Evolutionary conservation across 2,113 vertebrate genomes (phyloP).

Genomic region (Ursus arctos): DNA sequence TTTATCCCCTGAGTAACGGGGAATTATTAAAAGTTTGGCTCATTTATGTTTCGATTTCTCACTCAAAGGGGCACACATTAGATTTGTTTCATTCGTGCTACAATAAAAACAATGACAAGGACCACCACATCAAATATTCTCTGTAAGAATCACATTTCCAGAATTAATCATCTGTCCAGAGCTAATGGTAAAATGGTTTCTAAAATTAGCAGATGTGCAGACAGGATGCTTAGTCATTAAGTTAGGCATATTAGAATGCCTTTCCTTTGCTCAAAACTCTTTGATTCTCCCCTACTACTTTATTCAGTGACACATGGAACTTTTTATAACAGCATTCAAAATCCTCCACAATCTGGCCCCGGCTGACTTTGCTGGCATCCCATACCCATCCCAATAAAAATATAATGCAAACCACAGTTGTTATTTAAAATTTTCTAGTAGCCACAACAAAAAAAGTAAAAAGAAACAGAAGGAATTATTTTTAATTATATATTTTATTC

Average conservation of each 20-base stretch:
- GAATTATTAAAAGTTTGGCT: background rate
- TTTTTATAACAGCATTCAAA: background rate
- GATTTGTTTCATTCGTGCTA: background rate
- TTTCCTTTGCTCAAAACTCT: background rate
- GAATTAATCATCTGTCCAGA: too few relatives aligned
- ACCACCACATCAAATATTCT: background rate
- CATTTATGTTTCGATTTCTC: background rate
- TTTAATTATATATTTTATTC: conserved; percentile 2
- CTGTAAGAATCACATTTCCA: background rate
- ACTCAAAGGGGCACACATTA: background rate
- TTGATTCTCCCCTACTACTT: background rate
- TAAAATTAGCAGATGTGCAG: background rate
- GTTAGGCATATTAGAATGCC: background rate
- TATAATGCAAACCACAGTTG: background rate
- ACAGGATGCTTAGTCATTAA: background rate
- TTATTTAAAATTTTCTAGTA: background rate
- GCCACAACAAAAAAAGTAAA: background rate
- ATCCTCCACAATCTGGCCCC: background rate
- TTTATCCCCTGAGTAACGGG: background rate
- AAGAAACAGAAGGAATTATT: background rate
- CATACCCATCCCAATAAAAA: background rate
- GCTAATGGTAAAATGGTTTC: background rate
- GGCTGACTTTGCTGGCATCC: background rate
- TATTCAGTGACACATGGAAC: background rate
- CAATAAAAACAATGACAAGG: background rate